A percentile compares a stretch with the other conserved stretches of the same genome.
phyloP scores from a whole-genome alignment of 2,113 vertebrate genomes.

The Callorhinus ursinus region DNA sequence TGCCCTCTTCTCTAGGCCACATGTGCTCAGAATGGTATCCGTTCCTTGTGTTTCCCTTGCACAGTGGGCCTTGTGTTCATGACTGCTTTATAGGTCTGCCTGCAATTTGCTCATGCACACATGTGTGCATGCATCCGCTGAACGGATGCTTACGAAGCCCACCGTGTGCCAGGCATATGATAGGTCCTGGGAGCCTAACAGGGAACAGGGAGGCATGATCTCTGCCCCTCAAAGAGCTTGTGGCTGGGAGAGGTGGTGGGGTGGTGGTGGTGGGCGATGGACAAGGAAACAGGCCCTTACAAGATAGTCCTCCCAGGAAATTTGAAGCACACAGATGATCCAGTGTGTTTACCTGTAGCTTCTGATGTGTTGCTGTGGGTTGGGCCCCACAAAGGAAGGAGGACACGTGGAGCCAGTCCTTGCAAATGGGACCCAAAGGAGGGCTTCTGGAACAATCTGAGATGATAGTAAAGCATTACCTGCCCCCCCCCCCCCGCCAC shows the following conservation, averaged over 20 bases:
- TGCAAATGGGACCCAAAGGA: not conserved
- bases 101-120: not conserved
- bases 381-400: not conserved
- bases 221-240: not conserved
- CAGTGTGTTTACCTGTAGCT: not conserved
- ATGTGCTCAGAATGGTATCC: not conserved
- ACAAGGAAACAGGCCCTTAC: not conserved
- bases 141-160: not conserved
- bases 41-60: not conserved
- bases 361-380: not conserved
- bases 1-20: not conserved
- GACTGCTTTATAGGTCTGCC: not conserved
- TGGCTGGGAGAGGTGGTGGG: not conserved
- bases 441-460: not conserved
- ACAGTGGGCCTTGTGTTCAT: not conserved
- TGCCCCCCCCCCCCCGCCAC: accelerated
- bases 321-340: not conserved
- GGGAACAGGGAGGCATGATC: not conserved
- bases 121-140: not conserved
- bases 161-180: not conserved
- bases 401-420: not conserved
- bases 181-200: not conserved
- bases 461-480: not conserved
- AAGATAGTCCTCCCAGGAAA: not conserved
- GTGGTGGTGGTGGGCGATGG: too few relatives aligned